Conservation (phyloP, 2,888 invertebrate species). For the Schrankia costaestrigalis region DNA sequence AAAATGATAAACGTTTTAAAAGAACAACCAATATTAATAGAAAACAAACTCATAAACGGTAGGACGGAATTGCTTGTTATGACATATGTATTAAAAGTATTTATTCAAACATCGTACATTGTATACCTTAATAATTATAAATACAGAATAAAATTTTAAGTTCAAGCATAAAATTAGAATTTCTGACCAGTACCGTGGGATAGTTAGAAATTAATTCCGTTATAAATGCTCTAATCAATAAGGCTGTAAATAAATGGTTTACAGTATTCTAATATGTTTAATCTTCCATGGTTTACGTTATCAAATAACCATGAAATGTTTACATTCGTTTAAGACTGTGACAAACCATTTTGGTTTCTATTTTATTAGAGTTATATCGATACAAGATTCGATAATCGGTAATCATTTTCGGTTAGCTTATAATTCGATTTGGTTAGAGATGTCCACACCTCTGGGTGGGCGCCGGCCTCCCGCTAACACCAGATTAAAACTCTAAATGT, state of each 20-base stretch:
- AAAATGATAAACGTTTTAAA: constrained; percentile 65
- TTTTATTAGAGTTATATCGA: constrained; percentile 20
- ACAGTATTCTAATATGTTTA: constrained; percentile 52
- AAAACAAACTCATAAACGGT: constrained; percentile 25
- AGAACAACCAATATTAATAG: too few species aligned
- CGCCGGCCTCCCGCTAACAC: constrained; percentile 67
- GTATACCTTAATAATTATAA: too few species aligned
- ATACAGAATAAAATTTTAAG: too few species aligned
- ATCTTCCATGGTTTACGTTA: constrained; percentile 53
- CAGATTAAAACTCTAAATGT: constrained; percentile 61
- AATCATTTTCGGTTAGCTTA: constrained; percentile 40
- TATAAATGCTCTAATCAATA: constrained; percentile 53
- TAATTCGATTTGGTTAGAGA: constrained; percentile 71
- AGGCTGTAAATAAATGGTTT: constrained; percentile 51
- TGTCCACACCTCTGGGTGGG: constrained; percentile 77
- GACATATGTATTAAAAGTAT: not conserved
- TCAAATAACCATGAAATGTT: constrained; percentile 29
- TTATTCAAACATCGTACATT: too few species aligned
- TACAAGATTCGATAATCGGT: constrained; percentile 11
- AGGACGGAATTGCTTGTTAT: too few species aligned
- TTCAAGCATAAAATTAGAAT: too few species aligned
- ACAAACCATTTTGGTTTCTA: constrained; percentile 36
- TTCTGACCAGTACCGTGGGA: constrained; percentile 34
- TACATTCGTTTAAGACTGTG: constrained; percentile 10
- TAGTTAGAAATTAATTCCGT: constrained; percentile 35